Evolutionary conservation across 2,888 invertebrate species (phyloP), one percentile per base, ranked within the genome.

Genomic region (Argynnis bischoffii): DNA sequence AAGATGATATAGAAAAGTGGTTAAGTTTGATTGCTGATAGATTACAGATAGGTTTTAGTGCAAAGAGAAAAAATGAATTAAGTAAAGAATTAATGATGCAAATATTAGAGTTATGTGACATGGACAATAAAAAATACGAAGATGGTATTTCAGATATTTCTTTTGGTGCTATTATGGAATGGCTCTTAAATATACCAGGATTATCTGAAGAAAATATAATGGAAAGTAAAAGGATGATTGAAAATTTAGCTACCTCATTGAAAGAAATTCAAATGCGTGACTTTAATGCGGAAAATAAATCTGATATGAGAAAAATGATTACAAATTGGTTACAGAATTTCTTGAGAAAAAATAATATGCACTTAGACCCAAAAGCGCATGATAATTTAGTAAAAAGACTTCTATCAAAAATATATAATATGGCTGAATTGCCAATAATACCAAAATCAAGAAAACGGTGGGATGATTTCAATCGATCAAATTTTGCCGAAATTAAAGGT

Each of bases 351-450:
- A 63, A 64, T 21, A 63, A 21, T 18, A 63, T 51, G 46, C 14
- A 35, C 8, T 48, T 72, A 56, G 65, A 67, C 54, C 15, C 53
- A 41, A 54, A 53, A 63, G 51, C 6, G 35, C 63, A 63, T 50
- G 67, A 71, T 46, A 71, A 71, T 63, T 65, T 69, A 50, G 65
- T 72, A 6, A 60, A 69, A 46, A 47, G 53, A 55, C 64, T 72
- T 16, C n/a, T 67, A 21, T n/a, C 51, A 16, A 65, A 65, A 16
- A 15, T 69, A 21, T 53, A 56, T 13, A 54, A 67, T 15, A 15
- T 6, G 2, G 18, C 48, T 3, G 59, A 63, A 63, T 4, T 16
- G 6, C 21, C 48, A 18, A 1, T n/a, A 8, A 31, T 31, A 18
- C 21, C 31, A 31, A 61, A 35, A 18, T n/a, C 6, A 16, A 61